phyloP scores from a whole-genome alignment of 2,888 invertebrate genomes.

The Scotopteryx bipunctaria region DNA sequence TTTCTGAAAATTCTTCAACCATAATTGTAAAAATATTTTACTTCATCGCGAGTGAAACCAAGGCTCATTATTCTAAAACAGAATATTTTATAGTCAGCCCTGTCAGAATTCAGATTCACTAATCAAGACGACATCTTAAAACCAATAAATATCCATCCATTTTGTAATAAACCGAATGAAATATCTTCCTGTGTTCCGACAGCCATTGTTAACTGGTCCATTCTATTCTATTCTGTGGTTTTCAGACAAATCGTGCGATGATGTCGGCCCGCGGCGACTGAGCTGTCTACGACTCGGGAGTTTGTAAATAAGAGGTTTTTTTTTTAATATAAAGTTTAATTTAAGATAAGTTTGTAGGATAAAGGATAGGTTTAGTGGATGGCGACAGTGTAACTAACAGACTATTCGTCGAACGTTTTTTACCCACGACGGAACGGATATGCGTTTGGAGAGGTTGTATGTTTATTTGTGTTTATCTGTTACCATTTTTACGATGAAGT shows the following conservation, averaged over 20 bases:
- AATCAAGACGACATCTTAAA: neutral
- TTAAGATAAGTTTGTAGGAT: constrained; percentile 8
- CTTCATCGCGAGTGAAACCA: too few species aligned
- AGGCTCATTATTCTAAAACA: too few species aligned
- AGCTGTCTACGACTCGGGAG: constrained; percentile 45
- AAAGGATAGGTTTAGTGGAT: neutral
- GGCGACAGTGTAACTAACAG: neutral
- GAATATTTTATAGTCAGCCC: too few species aligned
- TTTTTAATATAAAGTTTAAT: constrained; percentile 35
- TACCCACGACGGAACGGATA: too few species aligned
- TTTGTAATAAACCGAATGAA: constrained; percentile 4
- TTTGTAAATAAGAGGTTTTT: constrained; percentile 62
- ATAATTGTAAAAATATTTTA: too few species aligned
- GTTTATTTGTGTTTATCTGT: too few species aligned
- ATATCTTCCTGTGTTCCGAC: neutral
- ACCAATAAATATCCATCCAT: constrained; percentile 5
- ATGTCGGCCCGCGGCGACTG: constrained; percentile 60
- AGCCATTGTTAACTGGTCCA: constrained; percentile 15
- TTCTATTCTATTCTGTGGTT: too few species aligned
- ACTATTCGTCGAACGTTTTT: neutral
- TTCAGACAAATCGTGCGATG: constrained; percentile 74
- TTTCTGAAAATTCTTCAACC: too few species aligned
- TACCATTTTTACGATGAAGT: too few species aligned
- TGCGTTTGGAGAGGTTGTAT: too few species aligned
- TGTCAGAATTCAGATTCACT: neutral